phyloP scores from a whole-genome alignment of 2,797 vertebrate genomes.

The Phaenicophaeus curvirostris region DNA sequence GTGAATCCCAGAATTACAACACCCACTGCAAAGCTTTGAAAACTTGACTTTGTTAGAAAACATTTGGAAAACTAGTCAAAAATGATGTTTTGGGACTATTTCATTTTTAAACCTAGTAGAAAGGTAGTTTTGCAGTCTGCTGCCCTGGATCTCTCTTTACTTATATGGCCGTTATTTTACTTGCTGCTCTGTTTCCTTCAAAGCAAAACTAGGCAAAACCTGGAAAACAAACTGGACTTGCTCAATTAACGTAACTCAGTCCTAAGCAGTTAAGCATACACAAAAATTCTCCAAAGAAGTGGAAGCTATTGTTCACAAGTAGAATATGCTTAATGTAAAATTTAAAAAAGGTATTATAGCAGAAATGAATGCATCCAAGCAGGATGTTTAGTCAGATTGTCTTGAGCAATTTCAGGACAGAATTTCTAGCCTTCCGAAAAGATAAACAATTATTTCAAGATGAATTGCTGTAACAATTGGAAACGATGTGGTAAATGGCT shows the following conservation, averaged over 20 bases:
- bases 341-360: not conserved
- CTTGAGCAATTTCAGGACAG: slow-evolving; percentile 19
- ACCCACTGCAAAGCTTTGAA: not conserved
- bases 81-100: rapidly evolving
- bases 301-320: not conserved
- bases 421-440: not conserved
- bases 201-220: not conserved
- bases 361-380: not conserved
- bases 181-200: not conserved
- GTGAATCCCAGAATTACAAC: not conserved
- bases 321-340: not conserved
- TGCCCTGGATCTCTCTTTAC: not conserved
- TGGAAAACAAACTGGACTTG: not conserved
- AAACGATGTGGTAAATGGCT: not conserved
- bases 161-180: not conserved
- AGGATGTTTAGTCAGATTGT: not conserved
- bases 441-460: slow-evolving; percentile 20
- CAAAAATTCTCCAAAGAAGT: not conserved
- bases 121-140: not conserved
- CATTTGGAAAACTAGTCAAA: not conserved
- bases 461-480: slow-evolving; percentile 26
- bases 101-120: not conserved
- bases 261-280: not conserved
- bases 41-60: not conserved
- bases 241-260: not conserved